These are phyloP conservation scores for Psix sp. DNA, from an alignment of 1,140 invertebrate genomes.

Conservation along the genomic window DNA sequence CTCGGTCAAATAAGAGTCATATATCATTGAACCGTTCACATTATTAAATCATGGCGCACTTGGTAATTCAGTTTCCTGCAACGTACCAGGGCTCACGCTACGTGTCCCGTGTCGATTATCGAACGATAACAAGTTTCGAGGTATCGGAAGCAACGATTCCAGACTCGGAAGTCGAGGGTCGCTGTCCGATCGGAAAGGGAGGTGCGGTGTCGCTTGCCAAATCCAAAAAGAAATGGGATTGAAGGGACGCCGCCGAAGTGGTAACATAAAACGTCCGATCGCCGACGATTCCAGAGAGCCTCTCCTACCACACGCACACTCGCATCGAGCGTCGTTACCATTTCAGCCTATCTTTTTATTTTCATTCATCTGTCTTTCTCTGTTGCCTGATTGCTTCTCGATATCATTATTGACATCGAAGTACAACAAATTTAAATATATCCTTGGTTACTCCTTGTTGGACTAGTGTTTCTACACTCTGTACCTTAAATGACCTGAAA, in stretches of 20 bases:
- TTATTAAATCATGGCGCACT: constrained; percentile 71
- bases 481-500: no score
- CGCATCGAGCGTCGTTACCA: constrained; percentile 19
- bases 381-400: constrained; percentile 32
- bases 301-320: constrained; percentile 4
- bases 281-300: constrained; percentile 33
- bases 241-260: constrained; percentile 24
- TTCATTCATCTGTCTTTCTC: constrained; percentile 33
- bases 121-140: constrained; percentile 65
- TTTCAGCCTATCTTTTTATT: constrained; percentile 28
- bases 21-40: constrained; percentile 62
- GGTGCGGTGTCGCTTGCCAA: constrained; percentile 25
- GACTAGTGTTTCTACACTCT: no score
- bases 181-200: constrained; percentile 43
- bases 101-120: constrained; percentile 70
- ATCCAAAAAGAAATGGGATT: constrained; percentile 41
- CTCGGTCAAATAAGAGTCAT: constrained; percentile 64
- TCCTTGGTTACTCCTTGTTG: no score
- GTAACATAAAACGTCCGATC: constrained; percentile 48
- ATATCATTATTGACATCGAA: constrained; percentile 13
- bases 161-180: constrained; percentile 47
- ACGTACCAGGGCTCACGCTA: constrained; percentile 62
- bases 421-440: constrained; percentile 10
- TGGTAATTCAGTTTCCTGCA: constrained; percentile 70
- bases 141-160: constrained; percentile 42